Conservation (phyloP, 2,113 vertebrate species). For the Crypturellus undulatus region DNA sequence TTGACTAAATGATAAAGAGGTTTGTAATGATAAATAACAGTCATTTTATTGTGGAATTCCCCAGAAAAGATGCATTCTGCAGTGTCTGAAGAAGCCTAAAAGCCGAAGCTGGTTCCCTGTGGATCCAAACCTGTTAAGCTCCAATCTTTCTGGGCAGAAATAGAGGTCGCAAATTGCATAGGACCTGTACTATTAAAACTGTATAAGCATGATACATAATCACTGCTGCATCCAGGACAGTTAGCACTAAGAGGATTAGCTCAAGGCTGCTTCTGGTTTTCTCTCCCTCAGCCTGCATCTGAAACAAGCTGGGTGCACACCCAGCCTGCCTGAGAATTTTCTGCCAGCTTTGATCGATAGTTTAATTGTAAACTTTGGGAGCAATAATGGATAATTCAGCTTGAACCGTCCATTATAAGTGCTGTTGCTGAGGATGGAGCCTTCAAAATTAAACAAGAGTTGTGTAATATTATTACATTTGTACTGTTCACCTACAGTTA, state of each 20-base stretch:
- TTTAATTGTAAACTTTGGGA: conserved; percentile 88
- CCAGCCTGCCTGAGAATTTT: conserved; percentile 72
- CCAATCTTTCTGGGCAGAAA: conserved; percentile 86
- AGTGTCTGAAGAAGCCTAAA: conserved; percentile 94
- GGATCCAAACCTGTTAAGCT: conserved; percentile 90
- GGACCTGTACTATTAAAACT: conserved; percentile 87
- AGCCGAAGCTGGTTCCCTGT: conserved; percentile 81
- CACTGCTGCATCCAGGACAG: conserved; percentile 75
- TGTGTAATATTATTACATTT: conserved; percentile 82
- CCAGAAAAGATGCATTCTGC: conserved; percentile 98
- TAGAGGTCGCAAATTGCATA: conserved; percentile 89
- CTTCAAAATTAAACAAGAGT: conserved; percentile 85
- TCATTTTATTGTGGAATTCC: conserved; percentile 99
- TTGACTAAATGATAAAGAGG: conserved; percentile 99
- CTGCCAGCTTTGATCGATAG: conserved; percentile 87
- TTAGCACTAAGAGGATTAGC: conserved; percentile 80
- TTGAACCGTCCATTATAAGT: conserved; percentile 81
- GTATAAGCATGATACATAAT: conserved; percentile 80
- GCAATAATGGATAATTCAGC: conserved; percentile 86
- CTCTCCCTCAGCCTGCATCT: conserved; percentile 63
- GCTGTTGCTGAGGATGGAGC: conserved; percentile 74
- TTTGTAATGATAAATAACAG: conserved; percentile 99
- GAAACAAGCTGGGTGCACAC: conserved; percentile 68
- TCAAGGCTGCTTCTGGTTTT: conserved; percentile 76
- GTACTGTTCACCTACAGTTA: conserved; percentile 81